Percentiles rank a stretch among this genome's conserved stretches.
These are phyloP conservation scores for Trichechus manatus DNA, from an alignment of 2,113 vertebrate species.

Conservation along the genomic window DNA sequence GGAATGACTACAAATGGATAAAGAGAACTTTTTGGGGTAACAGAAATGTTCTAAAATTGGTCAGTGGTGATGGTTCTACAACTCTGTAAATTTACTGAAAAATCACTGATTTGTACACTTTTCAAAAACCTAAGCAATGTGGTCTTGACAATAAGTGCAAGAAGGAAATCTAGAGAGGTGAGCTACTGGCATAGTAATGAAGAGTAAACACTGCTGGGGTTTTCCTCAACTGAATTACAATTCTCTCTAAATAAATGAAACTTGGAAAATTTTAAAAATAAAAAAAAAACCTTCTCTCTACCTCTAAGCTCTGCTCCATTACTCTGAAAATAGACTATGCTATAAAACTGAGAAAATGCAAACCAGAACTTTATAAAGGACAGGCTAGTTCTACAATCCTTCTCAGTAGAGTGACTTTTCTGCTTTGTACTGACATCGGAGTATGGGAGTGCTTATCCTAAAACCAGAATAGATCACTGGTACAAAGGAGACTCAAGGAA, in stretches of 20 bases:
- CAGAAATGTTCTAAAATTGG: too few relatives aligned
- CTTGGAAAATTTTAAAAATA: background rate
- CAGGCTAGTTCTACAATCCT: background rate
- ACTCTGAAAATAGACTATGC: background rate
- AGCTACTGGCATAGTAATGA: too few relatives aligned
- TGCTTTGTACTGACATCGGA: background rate
- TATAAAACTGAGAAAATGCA: background rate
- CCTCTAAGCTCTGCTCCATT: background rate
- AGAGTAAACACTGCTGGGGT: background rate
- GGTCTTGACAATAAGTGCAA: background rate
- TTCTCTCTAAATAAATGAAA: background rate
- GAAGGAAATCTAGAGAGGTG: background rate
- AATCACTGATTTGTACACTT: background rate
- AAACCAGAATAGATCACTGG: background rate
- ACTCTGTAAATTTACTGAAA: background rate
- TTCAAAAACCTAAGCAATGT: background rate
- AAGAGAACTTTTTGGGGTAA: too few relatives aligned
- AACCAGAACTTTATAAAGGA: background rate
- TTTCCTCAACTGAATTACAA: background rate
- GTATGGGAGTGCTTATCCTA: background rate
- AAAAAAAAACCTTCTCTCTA: too few relatives aligned
- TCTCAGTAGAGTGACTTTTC: background rate
- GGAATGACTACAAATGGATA: too few relatives aligned
- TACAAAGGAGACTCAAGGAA: background rate
- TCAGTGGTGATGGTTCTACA: too few relatives aligned